Conservation (phyloP, 2,797 vertebrate species). For the Danio kyathit region DNA sequence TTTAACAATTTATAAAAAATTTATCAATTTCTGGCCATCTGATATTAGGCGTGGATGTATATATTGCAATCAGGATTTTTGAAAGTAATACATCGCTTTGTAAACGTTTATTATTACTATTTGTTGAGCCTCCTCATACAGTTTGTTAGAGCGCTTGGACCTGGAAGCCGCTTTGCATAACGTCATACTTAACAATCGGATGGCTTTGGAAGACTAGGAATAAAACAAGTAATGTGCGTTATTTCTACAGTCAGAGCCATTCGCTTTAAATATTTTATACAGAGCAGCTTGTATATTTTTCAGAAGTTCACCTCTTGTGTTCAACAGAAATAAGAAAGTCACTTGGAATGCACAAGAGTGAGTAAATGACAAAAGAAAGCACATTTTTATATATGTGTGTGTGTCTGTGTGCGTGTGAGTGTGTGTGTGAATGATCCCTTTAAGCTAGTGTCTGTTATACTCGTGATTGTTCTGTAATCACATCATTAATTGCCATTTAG, state of each 20-base stretch:
- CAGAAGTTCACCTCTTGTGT: neutral
- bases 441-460: constrained; percentile 69
- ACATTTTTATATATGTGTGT: neutral
- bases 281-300: neutral
- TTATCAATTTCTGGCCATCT: too few species aligned
- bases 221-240: neutral
- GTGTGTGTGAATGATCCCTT: constrained; percentile 7
- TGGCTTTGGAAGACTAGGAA: neutral
- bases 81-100: too few species aligned
- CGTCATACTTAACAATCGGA: neutral
- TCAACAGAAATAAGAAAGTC: neutral
- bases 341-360: neutral
- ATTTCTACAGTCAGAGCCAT: neutral
- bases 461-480: constrained; percentile 64
- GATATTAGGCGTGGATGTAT: too few species aligned
- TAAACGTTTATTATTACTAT: too few species aligned
- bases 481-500: constrained; percentile 42
- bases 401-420: neutral
- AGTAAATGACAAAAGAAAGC: constrained; percentile 9
- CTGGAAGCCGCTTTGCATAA: too few species aligned
- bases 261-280: neutral
- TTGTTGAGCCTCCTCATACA: too few species aligned
- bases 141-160: too few species aligned
- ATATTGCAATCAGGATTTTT: too few species aligned
- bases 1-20: too few species aligned